Percentiles rank a stretch among this genome's conserved stretches.
phyloP scores from a whole-genome alignment of 1,140 invertebrate species.

The Bacillus rossius region DNA sequence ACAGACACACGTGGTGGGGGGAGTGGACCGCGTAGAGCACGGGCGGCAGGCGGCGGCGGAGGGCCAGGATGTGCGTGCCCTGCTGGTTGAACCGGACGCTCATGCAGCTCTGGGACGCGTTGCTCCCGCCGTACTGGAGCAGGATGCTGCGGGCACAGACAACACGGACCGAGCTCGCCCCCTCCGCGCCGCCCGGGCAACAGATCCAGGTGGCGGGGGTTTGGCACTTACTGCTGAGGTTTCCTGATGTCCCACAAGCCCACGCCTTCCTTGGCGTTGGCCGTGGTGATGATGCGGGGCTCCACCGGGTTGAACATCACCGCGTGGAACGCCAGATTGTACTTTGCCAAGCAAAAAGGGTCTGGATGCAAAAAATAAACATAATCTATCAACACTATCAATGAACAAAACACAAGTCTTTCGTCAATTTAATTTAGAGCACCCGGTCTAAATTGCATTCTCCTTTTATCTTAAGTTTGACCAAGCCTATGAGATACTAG shows the following conservation, averaged over 20 bases:
- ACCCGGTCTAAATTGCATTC: too few species aligned
- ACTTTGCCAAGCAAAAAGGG: slow-evolving; percentile 58
- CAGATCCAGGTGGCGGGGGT: too few species aligned
- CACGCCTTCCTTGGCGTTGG: slow-evolving; percentile 84
- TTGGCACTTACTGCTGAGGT: slow-evolving; percentile 65
- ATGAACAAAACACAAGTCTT: slow-evolving; percentile 30
- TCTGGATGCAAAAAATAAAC: slow-evolving; percentile 37
- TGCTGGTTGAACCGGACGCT: slow-evolving; percentile 81
- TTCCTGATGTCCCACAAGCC: slow-evolving; percentile 84
- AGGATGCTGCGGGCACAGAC: slow-evolving; percentile 37
- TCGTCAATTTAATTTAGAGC: too few species aligned
- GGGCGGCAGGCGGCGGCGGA: slow-evolving; percentile 76
- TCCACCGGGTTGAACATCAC: slow-evolving; percentile 88
- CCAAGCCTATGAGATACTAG: too few species aligned
- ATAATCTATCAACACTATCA: slow-evolving; percentile 32
- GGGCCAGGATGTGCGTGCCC: slow-evolving; percentile 73
- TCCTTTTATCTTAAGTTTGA: too few species aligned
- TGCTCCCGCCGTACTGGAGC: slow-evolving; percentile 61
- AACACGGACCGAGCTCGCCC: too few species aligned
- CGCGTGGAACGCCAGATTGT: slow-evolving; percentile 75
- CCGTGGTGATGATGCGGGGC: slow-evolving; percentile 73
- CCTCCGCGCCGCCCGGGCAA: too few species aligned
- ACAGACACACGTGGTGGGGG: slow-evolving; percentile 67
- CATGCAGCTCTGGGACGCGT: slow-evolving; percentile 75
- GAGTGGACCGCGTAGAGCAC: slow-evolving; percentile 70